Conservation (phyloP, 2,888 invertebrate genomes). For the Caenorhabditis sp. region DNA sequence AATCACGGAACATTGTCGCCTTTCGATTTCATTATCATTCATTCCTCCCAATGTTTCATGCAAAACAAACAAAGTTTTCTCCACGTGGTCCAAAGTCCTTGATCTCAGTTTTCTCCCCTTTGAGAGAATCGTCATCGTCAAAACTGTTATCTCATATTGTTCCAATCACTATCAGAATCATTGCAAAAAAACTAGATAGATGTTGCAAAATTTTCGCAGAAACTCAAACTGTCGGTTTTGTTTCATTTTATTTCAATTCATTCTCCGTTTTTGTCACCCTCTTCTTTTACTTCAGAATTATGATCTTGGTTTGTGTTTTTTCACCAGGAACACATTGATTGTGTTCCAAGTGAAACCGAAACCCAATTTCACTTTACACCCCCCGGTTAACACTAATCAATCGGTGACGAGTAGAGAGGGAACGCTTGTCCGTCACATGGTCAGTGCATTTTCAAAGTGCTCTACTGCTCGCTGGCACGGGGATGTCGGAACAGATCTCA, state of each 20-base stretch:
- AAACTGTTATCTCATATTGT: conserved; percentile 24
- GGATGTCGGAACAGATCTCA: not conserved
- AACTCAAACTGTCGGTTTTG: not conserved
- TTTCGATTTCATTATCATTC: conserved; percentile 27
- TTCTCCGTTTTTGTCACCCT: too few relatives aligned
- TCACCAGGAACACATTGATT: not conserved
- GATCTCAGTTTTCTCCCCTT: conserved; percentile 18
- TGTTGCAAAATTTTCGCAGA: conserved; percentile 18
- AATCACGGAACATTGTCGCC: conserved; percentile 43
- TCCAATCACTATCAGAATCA: not conserved
- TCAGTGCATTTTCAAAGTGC: conserved; percentile 28
- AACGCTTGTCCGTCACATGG: conserved; percentile 46
- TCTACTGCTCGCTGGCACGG: not conserved
- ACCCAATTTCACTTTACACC: conserved; percentile 18
- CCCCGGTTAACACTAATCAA: conserved; percentile 34
- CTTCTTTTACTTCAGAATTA: not conserved
- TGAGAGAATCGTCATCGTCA: conserved; percentile 30
- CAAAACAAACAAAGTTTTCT: conserved; percentile 18
- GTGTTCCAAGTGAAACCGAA: not conserved
- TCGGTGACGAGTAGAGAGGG: conserved; percentile 17
- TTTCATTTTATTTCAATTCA: not conserved
- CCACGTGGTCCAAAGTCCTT: conserved; percentile 39
- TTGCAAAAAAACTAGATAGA: conserved; percentile 15
- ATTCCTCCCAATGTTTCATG: not conserved
- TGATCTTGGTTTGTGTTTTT: not conserved